Conservation (phyloP, 2,797 vertebrate species). For the Falco columbarius region DNA sequence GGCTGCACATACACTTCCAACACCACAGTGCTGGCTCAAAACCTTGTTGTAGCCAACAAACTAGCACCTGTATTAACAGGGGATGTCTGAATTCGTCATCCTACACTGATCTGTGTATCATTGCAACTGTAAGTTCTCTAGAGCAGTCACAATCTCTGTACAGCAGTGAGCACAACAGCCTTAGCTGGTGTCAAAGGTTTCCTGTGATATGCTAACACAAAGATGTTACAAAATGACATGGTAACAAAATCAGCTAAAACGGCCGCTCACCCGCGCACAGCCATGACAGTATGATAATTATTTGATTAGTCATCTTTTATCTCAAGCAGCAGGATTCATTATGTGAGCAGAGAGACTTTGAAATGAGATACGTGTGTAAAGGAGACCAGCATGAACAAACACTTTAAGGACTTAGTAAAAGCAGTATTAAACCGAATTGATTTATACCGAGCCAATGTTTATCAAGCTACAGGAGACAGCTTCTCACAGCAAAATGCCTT, state of each 20-base stretch:
- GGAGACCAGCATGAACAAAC: constrained; percentile 6
- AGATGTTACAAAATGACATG: not conserved
- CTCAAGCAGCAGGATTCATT: not conserved
- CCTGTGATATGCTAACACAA: not conserved
- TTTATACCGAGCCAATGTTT: constrained; percentile 6
- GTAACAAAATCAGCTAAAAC: constrained; percentile 1
- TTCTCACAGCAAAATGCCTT: not conserved
- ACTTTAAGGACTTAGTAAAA: not conserved
- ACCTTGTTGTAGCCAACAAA: not conserved
- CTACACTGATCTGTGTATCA: not conserved
- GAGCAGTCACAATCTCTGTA: not conserved
- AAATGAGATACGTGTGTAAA: constrained; percentile 5
- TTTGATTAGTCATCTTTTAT: not conserved
- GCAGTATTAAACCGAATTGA: not conserved
- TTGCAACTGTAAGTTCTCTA: not conserved
- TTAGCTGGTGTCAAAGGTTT: not conserved
- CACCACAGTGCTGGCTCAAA: not conserved
- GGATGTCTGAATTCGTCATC: not conserved
- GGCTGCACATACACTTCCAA: not conserved
- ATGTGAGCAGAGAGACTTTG: not conserved
- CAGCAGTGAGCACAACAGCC: not conserved
- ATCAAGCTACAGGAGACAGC: not conserved
- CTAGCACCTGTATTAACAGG: not conserved
- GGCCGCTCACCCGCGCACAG: not conserved
- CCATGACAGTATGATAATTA: not conserved